Conservation (phyloP, 2,113 vertebrate species). For the Dunckerocampus dactyliophorus region DNA sequence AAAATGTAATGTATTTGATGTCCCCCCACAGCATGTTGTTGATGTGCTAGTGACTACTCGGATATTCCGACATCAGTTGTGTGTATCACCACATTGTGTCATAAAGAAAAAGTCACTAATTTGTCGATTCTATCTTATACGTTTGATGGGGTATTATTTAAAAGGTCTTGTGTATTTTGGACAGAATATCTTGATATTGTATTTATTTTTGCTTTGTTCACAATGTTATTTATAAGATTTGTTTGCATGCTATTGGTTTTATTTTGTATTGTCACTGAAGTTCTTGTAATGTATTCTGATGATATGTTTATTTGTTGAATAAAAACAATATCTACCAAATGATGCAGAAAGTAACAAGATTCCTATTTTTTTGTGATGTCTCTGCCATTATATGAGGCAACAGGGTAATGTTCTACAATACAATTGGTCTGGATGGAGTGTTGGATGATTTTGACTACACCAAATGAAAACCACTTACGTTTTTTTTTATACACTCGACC, state of each 20-base stretch:
- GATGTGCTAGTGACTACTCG: not conserved
- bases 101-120: not conserved
- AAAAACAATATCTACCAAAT: conserved; percentile 1
- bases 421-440: not conserved
- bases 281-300: conserved; percentile 13
- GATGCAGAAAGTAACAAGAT: not conserved
- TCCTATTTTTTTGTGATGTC: no score
- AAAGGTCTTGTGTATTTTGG: not conserved
- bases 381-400: no score
- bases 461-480: conserved; percentile 10
- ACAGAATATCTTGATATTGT: not conserved
- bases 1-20: conserved; percentile 22
- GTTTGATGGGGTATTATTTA: not conserved
- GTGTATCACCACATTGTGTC: not conserved
- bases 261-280: conserved; percentile 1
- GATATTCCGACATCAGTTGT: conserved; percentile 3
- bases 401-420: no score
- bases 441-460: not conserved
- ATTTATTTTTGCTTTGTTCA: not conserved
- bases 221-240: not conserved
- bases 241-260: conserved; percentile 4
- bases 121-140: not conserved
- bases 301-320: conserved; percentile 29
- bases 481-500: not conserved
- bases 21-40: conserved; percentile 4